Conservation (phyloP, 23 tunicate species). For the Botrylloides violaceus region DNA sequence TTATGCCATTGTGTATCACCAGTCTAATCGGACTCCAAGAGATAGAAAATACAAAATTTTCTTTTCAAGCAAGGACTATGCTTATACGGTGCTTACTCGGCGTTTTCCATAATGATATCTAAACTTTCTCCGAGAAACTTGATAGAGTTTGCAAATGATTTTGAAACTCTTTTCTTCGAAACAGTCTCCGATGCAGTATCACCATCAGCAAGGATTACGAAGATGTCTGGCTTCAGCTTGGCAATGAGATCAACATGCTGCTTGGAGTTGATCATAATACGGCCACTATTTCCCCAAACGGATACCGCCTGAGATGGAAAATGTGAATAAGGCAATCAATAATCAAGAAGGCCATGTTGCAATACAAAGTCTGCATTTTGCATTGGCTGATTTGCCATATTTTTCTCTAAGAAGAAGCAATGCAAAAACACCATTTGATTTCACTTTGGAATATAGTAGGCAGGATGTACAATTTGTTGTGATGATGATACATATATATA, state of each 20-base stretch:
- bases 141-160: slow-evolving; percentile 52
- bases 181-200: slow-evolving; percentile 24
- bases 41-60: no score
- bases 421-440: no score
- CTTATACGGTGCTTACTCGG: not conserved
- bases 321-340: no score
- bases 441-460: no score
- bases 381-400: no score
- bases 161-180: slow-evolving; percentile 49
- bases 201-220: slow-evolving; percentile 55
- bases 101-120: slow-evolving; percentile 14
- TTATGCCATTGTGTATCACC: slow-evolving; percentile 5
- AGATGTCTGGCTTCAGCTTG: slow-evolving; percentile 49
- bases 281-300: slow-evolving; percentile 67
- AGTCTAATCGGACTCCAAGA: slow-evolving; percentile 35
- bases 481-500: no score
- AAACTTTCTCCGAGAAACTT: slow-evolving; percentile 53
- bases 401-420: no score
- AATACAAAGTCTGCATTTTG: no score
- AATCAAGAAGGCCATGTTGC: no score
- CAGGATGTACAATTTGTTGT: no score
- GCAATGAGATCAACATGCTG: slow-evolving; percentile 43
- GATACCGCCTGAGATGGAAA: slow-evolving; percentile 36
- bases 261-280: slow-evolving; percentile 28
- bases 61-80: not conserved